These are phyloP conservation scores for Dallia pectoralis DNA, from an alignment of 2,797 vertebrate species.

Conservation along the genomic window DNA sequence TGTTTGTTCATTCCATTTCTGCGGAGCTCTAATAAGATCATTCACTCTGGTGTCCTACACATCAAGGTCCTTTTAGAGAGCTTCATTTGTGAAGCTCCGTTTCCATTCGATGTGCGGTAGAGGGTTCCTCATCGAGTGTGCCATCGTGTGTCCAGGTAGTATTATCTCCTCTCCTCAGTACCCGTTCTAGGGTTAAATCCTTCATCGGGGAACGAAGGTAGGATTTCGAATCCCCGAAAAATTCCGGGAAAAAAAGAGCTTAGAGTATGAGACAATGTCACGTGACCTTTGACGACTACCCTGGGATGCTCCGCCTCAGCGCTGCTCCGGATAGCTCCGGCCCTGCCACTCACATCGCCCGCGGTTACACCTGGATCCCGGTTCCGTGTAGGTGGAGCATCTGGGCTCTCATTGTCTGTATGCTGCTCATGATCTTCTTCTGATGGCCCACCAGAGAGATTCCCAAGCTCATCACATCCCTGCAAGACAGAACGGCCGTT, in stretches of 20 bases:
- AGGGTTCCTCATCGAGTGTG: constrained; percentile 58
- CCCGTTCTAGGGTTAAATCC: constrained; percentile 50
- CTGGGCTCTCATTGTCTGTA: constrained; percentile 99
- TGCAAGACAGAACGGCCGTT: constrained; percentile 62
- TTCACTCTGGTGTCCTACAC: constrained; percentile 26
- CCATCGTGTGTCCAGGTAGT: constrained; percentile 61
- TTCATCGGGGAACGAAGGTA: constrained; percentile 67
- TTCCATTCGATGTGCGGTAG: constrained; percentile 63
- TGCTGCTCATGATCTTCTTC: constrained; percentile 99
- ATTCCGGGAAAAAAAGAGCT: constrained; percentile 53
- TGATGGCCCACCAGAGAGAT: constrained; percentile 98
- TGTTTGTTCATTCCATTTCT: constrained; percentile 48
- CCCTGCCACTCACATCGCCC: constrained; percentile 65
- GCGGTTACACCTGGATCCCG: constrained; percentile 96
- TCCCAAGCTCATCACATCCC: constrained; percentile 98
- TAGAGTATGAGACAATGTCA: constrained; percentile 47
- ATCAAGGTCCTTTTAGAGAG: constrained; percentile 49
- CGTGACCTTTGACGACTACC: constrained; percentile 41
- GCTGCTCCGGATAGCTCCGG: constrained; percentile 75
- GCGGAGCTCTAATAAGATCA: constrained; percentile 51
- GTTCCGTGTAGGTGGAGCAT: constrained; percentile 97
- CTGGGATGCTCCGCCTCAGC: constrained; percentile 55
- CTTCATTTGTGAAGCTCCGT: constrained; percentile 49
- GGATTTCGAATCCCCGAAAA: constrained; percentile 57
- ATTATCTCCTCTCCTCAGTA: constrained; percentile 53